These are phyloP conservation scores for Poicephalus meyeri DNA, from an alignment of 2,113 vertebrate species.

Conservation along the genomic window DNA sequence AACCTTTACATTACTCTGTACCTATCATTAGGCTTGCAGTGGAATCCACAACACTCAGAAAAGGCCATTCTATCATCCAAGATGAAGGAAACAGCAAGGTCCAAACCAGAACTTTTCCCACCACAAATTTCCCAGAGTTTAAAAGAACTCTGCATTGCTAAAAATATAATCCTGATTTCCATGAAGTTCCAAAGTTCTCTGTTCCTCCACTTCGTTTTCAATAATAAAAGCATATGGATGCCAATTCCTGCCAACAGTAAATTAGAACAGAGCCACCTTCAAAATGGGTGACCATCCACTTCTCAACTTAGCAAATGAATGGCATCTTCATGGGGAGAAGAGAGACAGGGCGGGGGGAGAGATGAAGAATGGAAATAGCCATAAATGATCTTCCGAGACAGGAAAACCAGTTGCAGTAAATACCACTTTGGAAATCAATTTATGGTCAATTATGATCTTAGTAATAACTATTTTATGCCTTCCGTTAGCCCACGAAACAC, in stretches of 20 bases:
- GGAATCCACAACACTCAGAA: not conserved
- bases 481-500: not conserved
- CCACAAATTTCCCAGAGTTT: not conserved
- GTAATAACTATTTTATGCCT: not conserved
- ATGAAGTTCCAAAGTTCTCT: not conserved
- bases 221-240: not conserved
- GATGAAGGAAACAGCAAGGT: not conserved
- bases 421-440: constrained; percentile 46
- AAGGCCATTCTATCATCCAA: not conserved
- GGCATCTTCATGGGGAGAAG: not conserved
- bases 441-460: constrained; percentile 1
- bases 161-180: not conserved
- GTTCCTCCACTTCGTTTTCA: not conserved
- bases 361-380: not conserved
- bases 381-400: not conserved
- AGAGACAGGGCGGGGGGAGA: not conserved
- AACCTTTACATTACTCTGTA: not conserved
- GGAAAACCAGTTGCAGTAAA: constrained; percentile 34
- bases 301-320: constrained; percentile 10
- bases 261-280: not conserved
- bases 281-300: not conserved
- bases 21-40: not conserved
- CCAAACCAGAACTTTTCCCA: not conserved
- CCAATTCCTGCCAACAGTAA: not conserved
- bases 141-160: not conserved